These are phyloP conservation scores for Monochamus saltuarius DNA, from an alignment of 1,140 invertebrate genomes.

Conservation along the genomic window DNA sequence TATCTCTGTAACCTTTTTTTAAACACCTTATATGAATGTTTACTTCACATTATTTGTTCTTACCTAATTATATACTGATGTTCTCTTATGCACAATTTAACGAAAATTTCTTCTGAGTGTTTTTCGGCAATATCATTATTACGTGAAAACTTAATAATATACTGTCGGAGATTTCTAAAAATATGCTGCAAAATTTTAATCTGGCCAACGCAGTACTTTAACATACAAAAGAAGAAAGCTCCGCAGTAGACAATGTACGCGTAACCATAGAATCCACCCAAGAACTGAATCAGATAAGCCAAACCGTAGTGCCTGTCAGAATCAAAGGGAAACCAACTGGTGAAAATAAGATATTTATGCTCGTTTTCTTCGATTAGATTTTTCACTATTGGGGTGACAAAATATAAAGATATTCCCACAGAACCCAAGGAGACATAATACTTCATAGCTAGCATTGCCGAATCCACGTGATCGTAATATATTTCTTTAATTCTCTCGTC, in stretches of 20 bases:
- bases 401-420: slow-evolving; percentile 23
- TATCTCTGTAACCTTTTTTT: too few species aligned
- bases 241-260: slow-evolving; percentile 29
- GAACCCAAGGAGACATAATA: slow-evolving; percentile 24
- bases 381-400: slow-evolving; percentile 19
- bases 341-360: slow-evolving; percentile 20
- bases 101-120: slow-evolving; percentile 7
- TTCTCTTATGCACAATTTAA: slow-evolving; percentile 21
- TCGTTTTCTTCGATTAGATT: slow-evolving; percentile 18
- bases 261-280: slow-evolving; percentile 20
- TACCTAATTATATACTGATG: slow-evolving; percentile 22
- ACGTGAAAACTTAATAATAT: slow-evolving; percentile 7
- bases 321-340: slow-evolving; percentile 29
- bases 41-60: not conserved
- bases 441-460: slow-evolving; percentile 16
- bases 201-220: slow-evolving; percentile 14
- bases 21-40: too few species aligned
- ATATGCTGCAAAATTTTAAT: slow-evolving; percentile 24
- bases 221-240: slow-evolving; percentile 22
- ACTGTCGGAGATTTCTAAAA: slow-evolving; percentile 19
- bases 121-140: slow-evolving; percentile 14
- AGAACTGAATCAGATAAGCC: slow-evolving; percentile 27
- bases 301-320: slow-evolving; percentile 23
- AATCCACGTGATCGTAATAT: slow-evolving; percentile 12
- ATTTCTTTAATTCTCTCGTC: slow-evolving; percentile 22